A percentile compares a stretch with the other conserved stretches of the same genome.
phyloP scores from a whole-genome alignment of 2,113 vertebrate species.

The Colaptes auratus region DNA sequence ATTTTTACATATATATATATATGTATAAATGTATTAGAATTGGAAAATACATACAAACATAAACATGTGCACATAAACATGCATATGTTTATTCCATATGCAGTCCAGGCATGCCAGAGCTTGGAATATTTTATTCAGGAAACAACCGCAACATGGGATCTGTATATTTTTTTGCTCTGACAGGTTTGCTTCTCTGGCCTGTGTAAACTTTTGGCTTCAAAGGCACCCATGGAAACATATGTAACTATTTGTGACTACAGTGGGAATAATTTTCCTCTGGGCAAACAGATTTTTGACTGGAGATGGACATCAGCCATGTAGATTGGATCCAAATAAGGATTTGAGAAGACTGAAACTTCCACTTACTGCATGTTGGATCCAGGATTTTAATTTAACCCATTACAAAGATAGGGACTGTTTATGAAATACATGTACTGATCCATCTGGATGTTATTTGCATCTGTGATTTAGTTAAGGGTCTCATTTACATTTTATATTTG shows the following conservation, averaged over 20 bases:
- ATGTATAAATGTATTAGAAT: not conserved
- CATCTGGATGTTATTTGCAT: conserved; percentile 64
- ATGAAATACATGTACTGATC: conserved; percentile 42
- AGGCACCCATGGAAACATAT: conserved; percentile 31
- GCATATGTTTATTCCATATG: conserved; percentile 36
- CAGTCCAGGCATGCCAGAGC: conserved; percentile 22
- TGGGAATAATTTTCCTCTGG: conserved; percentile 51
- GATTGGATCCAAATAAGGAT: conserved; percentile 20
- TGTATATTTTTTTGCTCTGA: conserved; percentile 9
- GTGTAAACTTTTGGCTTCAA: conserved; percentile 17
- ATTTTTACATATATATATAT: not conserved
- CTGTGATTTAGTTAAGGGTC: conserved; percentile 45
- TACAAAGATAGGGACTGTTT: conserved; percentile 31
- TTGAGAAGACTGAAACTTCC: conserved; percentile 25
- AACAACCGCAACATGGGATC: conserved; percentile 43
- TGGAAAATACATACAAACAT: not conserved
- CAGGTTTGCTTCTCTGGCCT: not conserved
- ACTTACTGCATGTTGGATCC: not conserved
- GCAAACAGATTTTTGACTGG: conserved; percentile 44
- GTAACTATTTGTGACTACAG: conserved; percentile 43
- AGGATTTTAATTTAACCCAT: conserved; percentile 43
- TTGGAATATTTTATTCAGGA: conserved; percentile 33
- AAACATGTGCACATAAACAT: not conserved
- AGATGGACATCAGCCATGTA: conserved; percentile 26
- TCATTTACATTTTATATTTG: conserved; percentile 56